A percentile compares a stretch with the other conserved stretches of the same genome.
Conservation (phyloP, 30 jellyfish, hydroid and myxozoan genomes). For the Turritopsis dohrnii region DNA sequence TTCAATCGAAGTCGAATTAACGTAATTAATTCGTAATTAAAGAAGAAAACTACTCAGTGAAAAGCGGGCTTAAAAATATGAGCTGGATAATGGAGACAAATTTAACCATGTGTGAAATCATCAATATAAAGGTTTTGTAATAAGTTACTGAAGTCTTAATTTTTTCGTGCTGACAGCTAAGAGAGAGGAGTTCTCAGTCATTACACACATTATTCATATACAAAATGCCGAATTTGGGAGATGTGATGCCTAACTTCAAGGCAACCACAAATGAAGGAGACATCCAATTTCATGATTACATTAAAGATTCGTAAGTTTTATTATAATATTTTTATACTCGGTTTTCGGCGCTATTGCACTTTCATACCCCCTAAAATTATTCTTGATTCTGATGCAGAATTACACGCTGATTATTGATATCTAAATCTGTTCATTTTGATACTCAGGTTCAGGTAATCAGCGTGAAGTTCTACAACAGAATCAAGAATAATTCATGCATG, state of each 20-base stretch:
- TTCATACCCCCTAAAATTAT: too few species aligned
- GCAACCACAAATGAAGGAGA: conserved; percentile 87
- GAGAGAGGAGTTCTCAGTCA: too few species aligned
- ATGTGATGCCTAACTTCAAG: conserved; percentile 80
- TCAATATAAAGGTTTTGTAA: background rate
- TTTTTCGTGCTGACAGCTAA: background rate
- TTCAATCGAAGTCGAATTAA: too few species aligned
- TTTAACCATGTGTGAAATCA: background rate
- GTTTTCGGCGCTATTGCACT: too few species aligned
- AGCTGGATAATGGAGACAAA: background rate
- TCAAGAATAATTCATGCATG: too few species aligned
- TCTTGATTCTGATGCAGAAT: too few species aligned
- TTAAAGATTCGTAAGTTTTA: conserved; percentile 78
- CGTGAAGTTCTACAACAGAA: too few species aligned
- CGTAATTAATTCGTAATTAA: background rate
- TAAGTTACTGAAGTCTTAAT: background rate
- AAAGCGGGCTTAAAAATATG: background rate
- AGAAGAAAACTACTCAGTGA: background rate
- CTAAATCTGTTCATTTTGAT: too few species aligned
- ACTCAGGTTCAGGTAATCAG: too few species aligned
- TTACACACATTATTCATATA: too few species aligned
- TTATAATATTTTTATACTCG: too few species aligned
- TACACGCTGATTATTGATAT: too few species aligned
- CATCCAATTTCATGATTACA: conserved; percentile 80
- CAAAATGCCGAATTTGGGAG: conserved; percentile 62